These are phyloP conservation scores for Gyps fulvus DNA, from an alignment of 2,113 vertebrate species.

Conservation along the genomic window DNA sequence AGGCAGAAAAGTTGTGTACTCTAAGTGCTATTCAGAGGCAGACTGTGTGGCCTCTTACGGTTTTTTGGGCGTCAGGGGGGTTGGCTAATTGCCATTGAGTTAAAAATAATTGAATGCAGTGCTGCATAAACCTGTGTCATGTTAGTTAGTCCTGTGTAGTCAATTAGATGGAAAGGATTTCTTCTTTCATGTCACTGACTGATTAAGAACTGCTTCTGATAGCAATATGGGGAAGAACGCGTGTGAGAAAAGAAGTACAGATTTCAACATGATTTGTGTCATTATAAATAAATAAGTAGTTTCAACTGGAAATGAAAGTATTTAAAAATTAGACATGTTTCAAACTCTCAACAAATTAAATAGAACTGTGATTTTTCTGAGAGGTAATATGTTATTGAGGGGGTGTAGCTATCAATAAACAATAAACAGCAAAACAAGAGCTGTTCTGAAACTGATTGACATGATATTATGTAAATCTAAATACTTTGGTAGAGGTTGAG, in stretches of 20 bases:
- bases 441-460: background rate
- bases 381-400: rapidly evolving
- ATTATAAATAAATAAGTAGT: background rate
- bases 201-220: background rate
- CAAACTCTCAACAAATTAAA: background rate
- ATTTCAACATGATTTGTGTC: background rate
- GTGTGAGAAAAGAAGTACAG: background rate
- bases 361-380: background rate
- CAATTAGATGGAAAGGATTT: background rate
- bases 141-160: background rate
- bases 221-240: background rate
- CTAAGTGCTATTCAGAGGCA: background rate
- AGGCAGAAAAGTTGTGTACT: background rate
- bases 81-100: background rate
- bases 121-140: background rate
- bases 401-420: background rate
- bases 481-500: rapidly evolving
- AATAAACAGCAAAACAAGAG: rapidly evolving
- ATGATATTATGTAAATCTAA: background rate
- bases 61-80: background rate
- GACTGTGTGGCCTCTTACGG: background rate
- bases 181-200: background rate
- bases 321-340: background rate
- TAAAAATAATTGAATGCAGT: background rate
- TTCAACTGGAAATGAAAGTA: background rate